phyloP scores from a whole-genome alignment of 64 coral and sea anemone genomes.

The Porites lutea region DNA sequence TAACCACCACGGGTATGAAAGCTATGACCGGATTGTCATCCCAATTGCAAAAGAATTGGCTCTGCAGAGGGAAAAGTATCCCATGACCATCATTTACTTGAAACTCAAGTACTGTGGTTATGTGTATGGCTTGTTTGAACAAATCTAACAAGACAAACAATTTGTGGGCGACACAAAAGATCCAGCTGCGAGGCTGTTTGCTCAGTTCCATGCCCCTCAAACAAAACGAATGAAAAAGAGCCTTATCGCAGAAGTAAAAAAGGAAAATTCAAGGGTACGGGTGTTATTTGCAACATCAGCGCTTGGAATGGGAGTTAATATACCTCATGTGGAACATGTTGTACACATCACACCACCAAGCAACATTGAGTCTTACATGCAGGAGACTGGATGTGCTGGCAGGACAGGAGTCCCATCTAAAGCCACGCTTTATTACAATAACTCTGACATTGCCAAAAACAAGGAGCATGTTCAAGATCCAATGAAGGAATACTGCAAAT shows the following conservation, averaged over 20 bases:
- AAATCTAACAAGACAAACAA: constrained; percentile 32
- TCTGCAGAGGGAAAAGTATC: constrained; percentile 55
- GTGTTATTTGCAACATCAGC: constrained; percentile 75
- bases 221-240: constrained; percentile 23
- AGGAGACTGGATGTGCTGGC: constrained; percentile 80
- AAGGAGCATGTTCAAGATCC: too few species aligned
- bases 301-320: constrained; percentile 82
- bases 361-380: constrained; percentile 66
- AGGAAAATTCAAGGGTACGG: constrained; percentile 53
- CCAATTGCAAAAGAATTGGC: constrained; percentile 63
- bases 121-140: constrained; percentile 77
- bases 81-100: constrained; percentile 79
- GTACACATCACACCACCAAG: constrained; percentile 75
- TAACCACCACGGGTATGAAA: constrained; percentile 16
- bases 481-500: too few species aligned
- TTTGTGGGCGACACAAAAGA: constrained; percentile 57
- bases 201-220: constrained; percentile 67
- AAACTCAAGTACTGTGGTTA: constrained; percentile 82
- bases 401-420: not conserved
- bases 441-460: not conserved
- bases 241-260: constrained; percentile 62
- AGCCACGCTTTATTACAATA: constrained; percentile 34
- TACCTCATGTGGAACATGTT: constrained; percentile 38
- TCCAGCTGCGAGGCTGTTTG: constrained; percentile 60
- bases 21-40: constrained; percentile 24